These are phyloP conservation scores for Cynopterus brachyotis DNA, from an alignment of 2,113 vertebrate genomes.

Conservation along the genomic window DNA sequence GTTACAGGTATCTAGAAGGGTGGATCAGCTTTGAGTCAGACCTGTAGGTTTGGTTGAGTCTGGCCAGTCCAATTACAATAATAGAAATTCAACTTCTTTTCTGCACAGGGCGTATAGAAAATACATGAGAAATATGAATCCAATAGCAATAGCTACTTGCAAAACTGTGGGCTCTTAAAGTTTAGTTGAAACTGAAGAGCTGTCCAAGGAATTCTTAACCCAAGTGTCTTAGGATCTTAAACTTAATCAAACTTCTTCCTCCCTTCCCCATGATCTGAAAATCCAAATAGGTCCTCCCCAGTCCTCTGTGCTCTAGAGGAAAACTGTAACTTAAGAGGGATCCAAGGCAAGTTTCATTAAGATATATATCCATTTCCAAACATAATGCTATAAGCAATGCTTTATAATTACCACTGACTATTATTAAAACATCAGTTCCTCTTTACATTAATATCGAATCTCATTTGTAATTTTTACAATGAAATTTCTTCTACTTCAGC, in stretches of 20 bases:
- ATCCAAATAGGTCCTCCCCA: not conserved
- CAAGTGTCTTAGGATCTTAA: constrained; percentile 2
- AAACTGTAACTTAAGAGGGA: not conserved
- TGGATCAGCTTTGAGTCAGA: not conserved
- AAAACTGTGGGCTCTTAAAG: not conserved
- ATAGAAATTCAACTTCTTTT: constrained; percentile 3
- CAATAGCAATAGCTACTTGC: not conserved
- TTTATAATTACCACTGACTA: not conserved
- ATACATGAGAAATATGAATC: not conserved
- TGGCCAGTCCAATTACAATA: not conserved
- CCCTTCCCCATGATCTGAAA: not conserved
- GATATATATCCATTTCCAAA: not conserved
- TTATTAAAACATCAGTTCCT: not conserved
- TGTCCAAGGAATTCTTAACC: not conserved
- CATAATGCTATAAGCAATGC: not conserved
- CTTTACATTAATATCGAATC: not conserved
- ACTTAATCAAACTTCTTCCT: not conserved
- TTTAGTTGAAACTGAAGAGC: not conserved
- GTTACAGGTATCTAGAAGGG: not conserved
- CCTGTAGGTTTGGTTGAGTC: not conserved
- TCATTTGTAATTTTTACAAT: not conserved
- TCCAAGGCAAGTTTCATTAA: not conserved
- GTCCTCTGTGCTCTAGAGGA: not conserved
- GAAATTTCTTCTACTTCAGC: not conserved
- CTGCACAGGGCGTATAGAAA: not conserved